Evolutionary conservation across 1,140 invertebrate species (phyloP).

Genomic region (Tachypleus tridentatus): DNA sequence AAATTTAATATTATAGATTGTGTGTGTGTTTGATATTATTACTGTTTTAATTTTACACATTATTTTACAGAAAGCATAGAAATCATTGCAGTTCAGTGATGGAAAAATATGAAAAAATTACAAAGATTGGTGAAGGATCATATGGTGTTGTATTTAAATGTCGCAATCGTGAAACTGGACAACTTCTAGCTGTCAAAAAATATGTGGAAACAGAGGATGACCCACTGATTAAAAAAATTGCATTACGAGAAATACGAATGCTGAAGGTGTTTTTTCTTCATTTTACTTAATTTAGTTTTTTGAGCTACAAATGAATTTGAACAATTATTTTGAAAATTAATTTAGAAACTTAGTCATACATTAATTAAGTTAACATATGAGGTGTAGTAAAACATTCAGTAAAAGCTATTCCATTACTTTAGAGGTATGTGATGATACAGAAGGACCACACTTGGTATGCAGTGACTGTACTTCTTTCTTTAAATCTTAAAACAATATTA

Average conservation of each 20-base stretch:
- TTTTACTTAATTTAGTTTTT: background rate
- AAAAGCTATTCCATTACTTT: no score
- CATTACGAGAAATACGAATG: slow-evolving; percentile 91
- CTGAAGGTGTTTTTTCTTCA: slow-evolving; percentile 59
- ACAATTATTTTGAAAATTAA: background rate
- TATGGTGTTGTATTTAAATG: slow-evolving; percentile 99
- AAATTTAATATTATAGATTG: no score
- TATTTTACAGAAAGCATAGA: no score
- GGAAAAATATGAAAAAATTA: slow-evolving; percentile 96
- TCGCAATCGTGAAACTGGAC: slow-evolving; percentile 86
- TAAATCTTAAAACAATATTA: no score
- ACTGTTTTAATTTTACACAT: no score
- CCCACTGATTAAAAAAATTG: slow-evolving; percentile 95
- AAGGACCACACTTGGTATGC: no score
- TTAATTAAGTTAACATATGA: no score
- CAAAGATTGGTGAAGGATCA: slow-evolving; percentile 93
- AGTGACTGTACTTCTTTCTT: no score
- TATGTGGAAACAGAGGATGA: slow-evolving; percentile 99
- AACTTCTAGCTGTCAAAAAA: slow-evolving; percentile 96
- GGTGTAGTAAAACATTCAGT: no score
- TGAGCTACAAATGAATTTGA: no score
- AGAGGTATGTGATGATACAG: no score
- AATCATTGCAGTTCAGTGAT: slow-evolving; percentile 40
- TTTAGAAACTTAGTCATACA: background rate
- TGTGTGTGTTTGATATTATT: no score